A percentile compares a stretch with the other conserved stretches of the same genome.
Conservation (phyloP, 2,888 invertebrate genomes). For the Amphipoea lucens region DNA sequence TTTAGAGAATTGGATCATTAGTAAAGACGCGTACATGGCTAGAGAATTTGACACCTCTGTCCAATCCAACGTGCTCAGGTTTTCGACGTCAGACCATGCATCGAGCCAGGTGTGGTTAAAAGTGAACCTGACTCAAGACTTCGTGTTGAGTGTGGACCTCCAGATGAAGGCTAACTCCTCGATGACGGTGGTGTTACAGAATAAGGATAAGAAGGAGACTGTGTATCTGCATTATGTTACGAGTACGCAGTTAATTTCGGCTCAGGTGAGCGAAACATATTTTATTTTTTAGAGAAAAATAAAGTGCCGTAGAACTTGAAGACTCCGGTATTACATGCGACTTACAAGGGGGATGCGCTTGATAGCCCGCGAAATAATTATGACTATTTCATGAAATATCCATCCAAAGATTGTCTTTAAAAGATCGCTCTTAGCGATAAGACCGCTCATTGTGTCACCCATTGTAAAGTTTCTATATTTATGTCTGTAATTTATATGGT, state of each 20-base stretch:
- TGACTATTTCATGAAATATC: no score
- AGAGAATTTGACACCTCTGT: conserved; percentile 91
- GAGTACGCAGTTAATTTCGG: conserved; percentile 93
- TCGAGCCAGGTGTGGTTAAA: conserved; percentile 93
- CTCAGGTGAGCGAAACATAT: conserved; percentile 89
- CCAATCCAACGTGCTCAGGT: conserved; percentile 92
- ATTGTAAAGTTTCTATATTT: no score
- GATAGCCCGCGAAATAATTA: no score
- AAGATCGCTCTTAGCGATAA: no score
- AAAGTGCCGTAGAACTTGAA: no score
- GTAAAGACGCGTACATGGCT: conserved; percentile 92
- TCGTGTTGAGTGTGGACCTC: conserved; percentile 94
- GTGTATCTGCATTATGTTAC: conserved; percentile 96
- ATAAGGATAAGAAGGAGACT: conserved; percentile 93
- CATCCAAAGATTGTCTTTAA: no score
- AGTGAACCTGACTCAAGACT: conserved; percentile 89
- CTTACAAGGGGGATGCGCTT: no score
- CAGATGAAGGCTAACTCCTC: conserved; percentile 94
- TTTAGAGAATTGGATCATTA: conserved; percentile 93
- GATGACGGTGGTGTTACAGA: conserved; percentile 94
- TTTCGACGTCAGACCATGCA: conserved; percentile 93
- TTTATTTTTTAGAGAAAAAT: no score
- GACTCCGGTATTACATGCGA: not conserved
- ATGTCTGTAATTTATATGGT: no score
- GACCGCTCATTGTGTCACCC: no score